These are phyloP conservation scores for Coenonympha glycerion DNA, from an alignment of 2,888 invertebrate genomes.

Conservation along the genomic window DNA sequence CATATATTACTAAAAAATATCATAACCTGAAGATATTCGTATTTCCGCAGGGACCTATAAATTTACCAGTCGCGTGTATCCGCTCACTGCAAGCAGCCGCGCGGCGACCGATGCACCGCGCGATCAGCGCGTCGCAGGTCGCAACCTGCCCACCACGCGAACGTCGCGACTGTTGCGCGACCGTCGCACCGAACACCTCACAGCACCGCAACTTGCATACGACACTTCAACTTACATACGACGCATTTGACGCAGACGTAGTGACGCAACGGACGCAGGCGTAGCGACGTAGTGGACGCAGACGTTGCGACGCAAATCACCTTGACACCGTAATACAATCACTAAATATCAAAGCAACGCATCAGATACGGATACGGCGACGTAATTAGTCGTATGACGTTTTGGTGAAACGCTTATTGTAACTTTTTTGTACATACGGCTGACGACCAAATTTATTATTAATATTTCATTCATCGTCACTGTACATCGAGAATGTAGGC, in stretches of 20 bases:
- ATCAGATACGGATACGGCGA: too few species aligned
- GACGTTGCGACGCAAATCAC: not conserved
- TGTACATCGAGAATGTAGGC: too few species aligned
- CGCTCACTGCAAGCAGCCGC: slow-evolving; percentile 15
- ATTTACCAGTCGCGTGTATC: slow-evolving; percentile 11
- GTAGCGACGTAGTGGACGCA: not conserved
- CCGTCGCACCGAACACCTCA: not conserved
- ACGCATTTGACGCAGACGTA: not conserved
- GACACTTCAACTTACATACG: not conserved
- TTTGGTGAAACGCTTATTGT: too few species aligned
- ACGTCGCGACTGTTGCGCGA: not conserved
- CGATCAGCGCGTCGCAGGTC: not conserved
- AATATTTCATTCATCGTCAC: too few species aligned
- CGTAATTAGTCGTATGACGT: too few species aligned
- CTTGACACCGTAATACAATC: not conserved
- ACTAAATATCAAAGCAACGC: too few species aligned
- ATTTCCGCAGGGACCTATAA: slow-evolving; percentile 27
- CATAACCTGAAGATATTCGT: too few species aligned
- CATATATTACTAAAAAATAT: too few species aligned
- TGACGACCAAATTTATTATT: not conserved
- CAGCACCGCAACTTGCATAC: slow-evolving; percentile 5
- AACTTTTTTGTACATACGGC: not conserved
- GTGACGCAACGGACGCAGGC: not conserved
- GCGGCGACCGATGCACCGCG: slow-evolving; percentile 5
- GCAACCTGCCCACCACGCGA: not conserved